A percentile compares a stretch with the other conserved stretches of the same genome.
Evolutionary conservation across 1,140 invertebrate genomes (phyloP).

Genomic region (Aphidius ervi): DNA sequence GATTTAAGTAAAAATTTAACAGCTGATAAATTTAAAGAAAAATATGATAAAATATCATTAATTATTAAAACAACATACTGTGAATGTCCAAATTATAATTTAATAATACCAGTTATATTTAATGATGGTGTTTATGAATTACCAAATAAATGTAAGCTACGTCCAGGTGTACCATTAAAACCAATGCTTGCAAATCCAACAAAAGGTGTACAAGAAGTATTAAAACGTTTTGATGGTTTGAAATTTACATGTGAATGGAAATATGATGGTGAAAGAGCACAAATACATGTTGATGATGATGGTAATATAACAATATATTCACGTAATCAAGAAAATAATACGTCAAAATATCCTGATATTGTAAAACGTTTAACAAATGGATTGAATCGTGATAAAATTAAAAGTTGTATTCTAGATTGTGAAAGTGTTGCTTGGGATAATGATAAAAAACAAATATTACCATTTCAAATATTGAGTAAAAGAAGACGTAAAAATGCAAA

Average conservation of each 20-base stretch:
- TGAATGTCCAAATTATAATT: conserved; percentile 95
- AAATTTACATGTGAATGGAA: conserved; percentile 99
- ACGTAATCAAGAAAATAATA: conserved; percentile 98
- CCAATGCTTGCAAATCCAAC: conserved; percentile 99
- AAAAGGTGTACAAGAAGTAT: conserved; percentile 85
- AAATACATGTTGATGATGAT: conserved; percentile 75
- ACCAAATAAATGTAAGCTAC: conserved; percentile 79
- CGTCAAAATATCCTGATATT: conserved; percentile 96
- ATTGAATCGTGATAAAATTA: conserved; percentile 60
- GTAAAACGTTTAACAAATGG: conserved; percentile 66
- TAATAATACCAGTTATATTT: conserved; percentile 77
- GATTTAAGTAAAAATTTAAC: conserved; percentile 60
- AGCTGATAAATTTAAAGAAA: conserved; percentile 74
- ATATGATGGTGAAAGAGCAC: conserved; percentile 98
- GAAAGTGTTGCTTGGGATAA: conserved; percentile 97
- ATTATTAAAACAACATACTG: conserved; percentile 92
- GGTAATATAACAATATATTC: conserved; percentile 83
- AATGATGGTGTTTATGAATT: conserved; percentile 76
- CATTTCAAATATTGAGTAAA: conserved; percentile 95
- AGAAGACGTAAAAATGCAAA: conserved; percentile 94
- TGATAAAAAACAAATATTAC: conserved; percentile 85
- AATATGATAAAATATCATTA: conserved; percentile 72
- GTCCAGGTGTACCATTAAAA: conserved; percentile 91
- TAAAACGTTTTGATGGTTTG: conserved; percentile 84
- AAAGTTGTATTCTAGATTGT: conserved; percentile 89